Evolutionary conservation across 2,888 invertebrate genomes (phyloP), one percentile per base, ranked within the genome.

Genomic region (Zygothrica quintamaculata): DNA sequence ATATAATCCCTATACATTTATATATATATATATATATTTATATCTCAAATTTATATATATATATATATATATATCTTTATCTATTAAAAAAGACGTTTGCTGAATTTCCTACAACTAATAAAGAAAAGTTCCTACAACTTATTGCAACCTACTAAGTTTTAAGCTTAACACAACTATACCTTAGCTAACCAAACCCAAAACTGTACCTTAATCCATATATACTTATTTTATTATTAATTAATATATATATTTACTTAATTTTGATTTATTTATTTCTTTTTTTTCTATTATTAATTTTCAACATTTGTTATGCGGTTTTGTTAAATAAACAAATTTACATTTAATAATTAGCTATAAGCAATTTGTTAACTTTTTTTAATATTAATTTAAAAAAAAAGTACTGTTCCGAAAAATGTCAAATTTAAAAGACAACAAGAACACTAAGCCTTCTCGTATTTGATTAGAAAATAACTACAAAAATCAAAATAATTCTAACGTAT

Each of bases 401-500:
- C 60, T 66, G 80, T 85, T 82, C 74, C 66, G 66, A 64, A 68
- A 65, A 65, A 53, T 68, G 73, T 69, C 71, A 36, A 47, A 57
- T 59, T 60, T 39, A 11, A 65, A 65, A 2, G 74, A 74, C 70
- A 72, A 65, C 48, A 37, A 60, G 56, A 36, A 75, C 67, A 65
- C 74, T 67, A 67, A 71, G 70, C 72, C 66, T 60, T 3, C 18
- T 22, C 18, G 18, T 22, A 72, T 73, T 60, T 69, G 68, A 74
- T 74, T 67, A 73, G 67, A 73, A 70, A 44, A 69, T 62, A 70
- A 82, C 76, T 66, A 76, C 64, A 70, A 76, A 60, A 80, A 84
- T 77, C 79, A 82, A 87, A 84, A 87, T 87, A 89, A 89, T 89
- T 90, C 89, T 90, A 90, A 90, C 90, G 87, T 89, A 88, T 90